These are phyloP conservation scores for Parelbella ahira DNA, from an alignment of 2,888 invertebrate species.

Conservation along the genomic window DNA sequence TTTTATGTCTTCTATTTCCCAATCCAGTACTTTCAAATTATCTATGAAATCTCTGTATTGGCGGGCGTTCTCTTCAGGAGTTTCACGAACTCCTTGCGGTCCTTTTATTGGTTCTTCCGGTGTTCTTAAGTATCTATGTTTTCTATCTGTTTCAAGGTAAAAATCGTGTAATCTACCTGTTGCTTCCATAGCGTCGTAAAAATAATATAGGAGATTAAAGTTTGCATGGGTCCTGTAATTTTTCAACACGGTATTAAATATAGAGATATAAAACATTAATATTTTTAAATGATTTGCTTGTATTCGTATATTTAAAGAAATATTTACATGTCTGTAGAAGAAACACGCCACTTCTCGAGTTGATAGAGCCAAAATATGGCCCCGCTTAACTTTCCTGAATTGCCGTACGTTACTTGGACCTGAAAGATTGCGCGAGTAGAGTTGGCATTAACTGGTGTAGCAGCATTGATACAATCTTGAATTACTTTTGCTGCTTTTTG, in stretches of 20 bases:
- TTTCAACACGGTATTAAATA: not conserved
- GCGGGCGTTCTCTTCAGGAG: conserved; percentile 82
- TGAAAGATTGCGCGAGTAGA: conserved; percentile 92
- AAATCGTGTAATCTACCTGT: conserved; percentile 84
- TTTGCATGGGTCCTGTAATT: conserved; percentile 89
- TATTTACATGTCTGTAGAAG: conserved; percentile 86
- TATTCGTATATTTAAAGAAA: no score
- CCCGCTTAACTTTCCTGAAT: conserved; percentile 92
- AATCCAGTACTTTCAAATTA: conserved; percentile 84
- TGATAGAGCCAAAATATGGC: conserved; percentile 93
- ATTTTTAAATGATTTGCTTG: no score
- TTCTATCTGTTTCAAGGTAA: conserved; percentile 83
- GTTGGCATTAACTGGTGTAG: conserved; percentile 90
- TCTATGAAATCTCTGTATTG: conserved; percentile 83
- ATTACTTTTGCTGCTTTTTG: conserved; percentile 85
- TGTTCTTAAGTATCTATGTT: conserved; percentile 87
- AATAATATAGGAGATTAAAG: conserved; percentile 94
- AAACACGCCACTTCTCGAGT: conserved; percentile 93
- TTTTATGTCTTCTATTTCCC: conserved; percentile 85
- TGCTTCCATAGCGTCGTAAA: conserved; percentile 90
- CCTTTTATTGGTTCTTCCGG: conserved; percentile 78
- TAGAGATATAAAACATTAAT: no score
- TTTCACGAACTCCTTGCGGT: conserved; percentile 83
- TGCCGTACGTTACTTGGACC: conserved; percentile 90
- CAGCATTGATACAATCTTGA: conserved; percentile 90